phyloP scores from a whole-genome alignment of 2,113 vertebrate species.

The Lontra canadensis region DNA sequence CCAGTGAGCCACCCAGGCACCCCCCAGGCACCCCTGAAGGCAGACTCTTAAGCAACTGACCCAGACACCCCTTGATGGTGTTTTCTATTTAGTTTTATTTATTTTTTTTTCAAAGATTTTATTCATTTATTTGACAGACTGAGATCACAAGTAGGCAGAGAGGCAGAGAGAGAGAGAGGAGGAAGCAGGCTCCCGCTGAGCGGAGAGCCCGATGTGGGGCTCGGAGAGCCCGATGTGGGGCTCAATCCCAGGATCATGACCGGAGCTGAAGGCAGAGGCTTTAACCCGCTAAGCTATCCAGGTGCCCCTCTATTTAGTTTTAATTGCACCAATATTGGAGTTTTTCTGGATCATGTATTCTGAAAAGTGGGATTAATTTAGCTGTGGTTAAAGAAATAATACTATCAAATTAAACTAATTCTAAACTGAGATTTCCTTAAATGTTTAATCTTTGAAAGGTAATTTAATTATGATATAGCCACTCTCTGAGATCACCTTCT shows the following conservation, averaged over 20 bases:
- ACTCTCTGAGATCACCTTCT: neutral
- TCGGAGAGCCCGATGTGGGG: fast-evolving
- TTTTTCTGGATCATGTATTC: neutral
- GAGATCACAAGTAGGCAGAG: too few relatives aligned
- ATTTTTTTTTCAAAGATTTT: too few relatives aligned
- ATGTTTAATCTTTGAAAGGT: neutral
- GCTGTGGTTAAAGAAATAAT: neutral
- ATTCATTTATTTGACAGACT: too few relatives aligned
- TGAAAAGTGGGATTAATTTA: neutral
- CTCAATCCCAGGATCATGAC: too few relatives aligned
- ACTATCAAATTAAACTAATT: neutral
- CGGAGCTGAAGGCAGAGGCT: too few relatives aligned
- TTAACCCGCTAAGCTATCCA: too few relatives aligned
- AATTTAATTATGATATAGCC: neutral
- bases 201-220: too few relatives aligned
- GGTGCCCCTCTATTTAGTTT: neutral
- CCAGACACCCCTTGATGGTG: neutral
- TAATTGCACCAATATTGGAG: neutral
- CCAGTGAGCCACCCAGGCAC: too few relatives aligned
- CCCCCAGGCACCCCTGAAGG: too few relatives aligned
- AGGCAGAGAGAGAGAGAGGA: too few relatives aligned
- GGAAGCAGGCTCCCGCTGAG: too few relatives aligned
- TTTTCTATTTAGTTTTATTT: neutral
- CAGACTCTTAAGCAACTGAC: too few relatives aligned
- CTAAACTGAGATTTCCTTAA: neutral